Percentiles rank a stretch among this genome's conserved stretches.
These are phyloP conservation scores for Laticauda laticaudata DNA, from an alignment of 2,113 vertebrate genomes.

Conservation along the genomic window DNA sequence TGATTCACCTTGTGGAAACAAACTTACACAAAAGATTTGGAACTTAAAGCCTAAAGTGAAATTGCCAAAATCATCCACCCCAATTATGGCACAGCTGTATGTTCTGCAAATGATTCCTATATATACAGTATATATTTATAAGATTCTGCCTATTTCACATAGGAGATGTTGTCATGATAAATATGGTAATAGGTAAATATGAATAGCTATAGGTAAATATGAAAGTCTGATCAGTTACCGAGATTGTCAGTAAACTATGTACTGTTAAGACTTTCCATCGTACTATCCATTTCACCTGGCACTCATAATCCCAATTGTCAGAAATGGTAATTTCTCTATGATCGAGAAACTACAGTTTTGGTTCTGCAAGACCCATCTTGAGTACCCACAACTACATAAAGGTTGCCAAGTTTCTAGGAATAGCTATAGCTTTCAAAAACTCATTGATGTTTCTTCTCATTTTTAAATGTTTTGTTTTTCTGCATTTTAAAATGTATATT, in stretches of 20 bases:
- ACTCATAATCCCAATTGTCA: background rate
- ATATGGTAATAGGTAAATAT: background rate
- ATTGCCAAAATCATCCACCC: background rate
- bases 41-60: background rate
- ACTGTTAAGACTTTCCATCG: background rate
- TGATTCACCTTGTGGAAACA: background rate
- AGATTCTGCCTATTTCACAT: background rate
- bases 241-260: background rate
- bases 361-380: background rate
- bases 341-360: background rate
- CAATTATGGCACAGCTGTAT: background rate
- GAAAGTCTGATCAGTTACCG: background rate
- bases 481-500: background rate
- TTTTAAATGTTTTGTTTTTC: background rate
- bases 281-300: background rate
- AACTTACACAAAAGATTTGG: background rate
- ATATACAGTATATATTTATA: background rate
- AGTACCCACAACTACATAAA: background rate
- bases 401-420: background rate
- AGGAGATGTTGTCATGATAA: background rate
- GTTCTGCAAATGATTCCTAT: background rate
- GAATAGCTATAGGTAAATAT: background rate
- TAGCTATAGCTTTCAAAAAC: background rate
- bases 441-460: background rate
- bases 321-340: background rate